These are phyloP conservation scores for Galerucella nymphaeae DNA, from an alignment of 2,888 invertebrate species.

Conservation along the genomic window DNA sequence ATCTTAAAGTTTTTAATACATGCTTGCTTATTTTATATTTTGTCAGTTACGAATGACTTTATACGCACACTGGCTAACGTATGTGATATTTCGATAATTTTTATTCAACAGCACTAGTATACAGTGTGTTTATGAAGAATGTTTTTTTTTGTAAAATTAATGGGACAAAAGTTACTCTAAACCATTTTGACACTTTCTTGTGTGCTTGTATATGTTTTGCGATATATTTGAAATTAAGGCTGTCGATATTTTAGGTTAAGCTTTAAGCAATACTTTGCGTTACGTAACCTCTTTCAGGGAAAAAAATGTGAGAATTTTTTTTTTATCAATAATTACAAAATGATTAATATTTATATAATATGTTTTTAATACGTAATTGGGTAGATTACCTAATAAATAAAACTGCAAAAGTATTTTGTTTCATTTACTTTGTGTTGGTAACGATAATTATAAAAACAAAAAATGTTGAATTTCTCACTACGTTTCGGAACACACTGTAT, in stretches of 20 bases:
- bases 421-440: too few relatives aligned
- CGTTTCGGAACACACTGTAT: too few relatives aligned
- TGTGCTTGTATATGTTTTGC: background rate
- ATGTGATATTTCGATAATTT: conserved; percentile 23
- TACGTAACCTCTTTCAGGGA: background rate
- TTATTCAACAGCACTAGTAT: background rate
- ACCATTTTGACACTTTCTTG: too few relatives aligned
- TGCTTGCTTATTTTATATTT: background rate
- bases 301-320: conserved; percentile 2
- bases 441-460: too few relatives aligned
- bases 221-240: background rate
- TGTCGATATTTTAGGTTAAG: conserved; percentile 2
- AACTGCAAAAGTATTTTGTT: background rate
- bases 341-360: background rate
- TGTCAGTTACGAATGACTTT: background rate
- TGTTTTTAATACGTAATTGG: background rate
- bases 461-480: too few relatives aligned
- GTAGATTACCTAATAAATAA: background rate
- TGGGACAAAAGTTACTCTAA: too few relatives aligned
- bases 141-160: background rate
- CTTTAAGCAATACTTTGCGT: background rate
- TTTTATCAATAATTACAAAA: background rate
- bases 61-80: conserved; percentile 22
- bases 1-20: background rate
- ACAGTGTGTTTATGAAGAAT: conserved; percentile 9